Evolutionary conservation across 2,888 invertebrate species (phyloP), one percentile per base, ranked within the genome.

Genomic region (Parnassius smintheus): DNA sequence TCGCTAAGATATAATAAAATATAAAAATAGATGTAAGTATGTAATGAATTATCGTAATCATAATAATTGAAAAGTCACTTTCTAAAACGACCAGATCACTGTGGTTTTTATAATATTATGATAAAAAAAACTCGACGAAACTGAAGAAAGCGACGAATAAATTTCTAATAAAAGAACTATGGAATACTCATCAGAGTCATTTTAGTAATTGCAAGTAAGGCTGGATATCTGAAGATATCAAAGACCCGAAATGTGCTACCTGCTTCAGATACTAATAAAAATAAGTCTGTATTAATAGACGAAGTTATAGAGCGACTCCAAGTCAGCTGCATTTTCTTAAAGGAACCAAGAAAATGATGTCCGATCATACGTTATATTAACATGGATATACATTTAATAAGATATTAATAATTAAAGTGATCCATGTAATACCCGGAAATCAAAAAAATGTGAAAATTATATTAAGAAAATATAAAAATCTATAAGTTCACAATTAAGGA

Each of bases 321-420:
- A 87, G 86, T 86, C 88, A 88, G 88, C 87, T 90, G 88, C 88
- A 90, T 89, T 91, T 90, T 90, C 91, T 89, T 88, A 83, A 88
- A 89, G 86, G 88, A 86, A 78, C 88, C 81, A 81, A 85, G 90
- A 85, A 89, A 89, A 88, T 83, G 85, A 87, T 86, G 88, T 84
- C 84, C 84, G 83, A 86, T 86, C 84, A 79, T 59, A 78, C 51
- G 52, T 51, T 4, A 48, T 51, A 7, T 10, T 42, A 46, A 60
- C 13, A 2, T 51, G 61, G 56, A 57, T 9, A 65, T 50, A 59
- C 13, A 46, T 53, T 49, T 44, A 59, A 54, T 41, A 57, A 44
- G 35, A 35, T 35, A 35, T 35, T 35, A 35, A 35, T 35, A 35
- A 35, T 35, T 35, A 35, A 35, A 35, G 7, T 35, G 35, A 35